A percentile compares a stretch with the other conserved stretches of the same genome.
These are phyloP conservation scores for Clostera curtula DNA, from an alignment of 2,888 invertebrate genomes.

Conservation along the genomic window DNA sequence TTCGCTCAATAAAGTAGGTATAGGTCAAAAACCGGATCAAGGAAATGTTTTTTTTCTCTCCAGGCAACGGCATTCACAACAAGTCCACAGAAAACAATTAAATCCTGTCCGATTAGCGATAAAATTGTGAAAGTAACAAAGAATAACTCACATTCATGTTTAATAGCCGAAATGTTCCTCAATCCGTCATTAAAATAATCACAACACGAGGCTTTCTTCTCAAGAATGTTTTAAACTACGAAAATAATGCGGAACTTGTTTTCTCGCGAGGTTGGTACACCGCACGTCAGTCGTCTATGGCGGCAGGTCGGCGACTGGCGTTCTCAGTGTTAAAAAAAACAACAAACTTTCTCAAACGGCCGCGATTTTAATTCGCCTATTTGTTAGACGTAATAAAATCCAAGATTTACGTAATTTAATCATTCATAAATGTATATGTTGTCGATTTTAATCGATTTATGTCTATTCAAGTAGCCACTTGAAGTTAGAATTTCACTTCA, in stretches of 20 bases:
- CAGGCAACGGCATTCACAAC: slow-evolving; percentile 1
- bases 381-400: slow-evolving; percentile 12
- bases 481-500: too few relatives aligned
- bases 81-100: slow-evolving; percentile 2
- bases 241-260: slow-evolving; percentile 21
- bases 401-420: slow-evolving; percentile 1
- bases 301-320: slow-evolving; percentile 30
- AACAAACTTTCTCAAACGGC: slow-evolving; percentile 41
- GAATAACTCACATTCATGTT: slow-evolving; percentile 22
- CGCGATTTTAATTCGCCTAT: slow-evolving; percentile 26
- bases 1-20: background rate
- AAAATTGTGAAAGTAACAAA: slow-evolving; percentile 11
- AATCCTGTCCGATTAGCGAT: slow-evolving; percentile 9
- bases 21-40: background rate
- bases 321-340: slow-evolving; percentile 18
- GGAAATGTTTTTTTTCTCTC: background rate
- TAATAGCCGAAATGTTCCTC: slow-evolving; percentile 18
- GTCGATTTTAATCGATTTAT: too few relatives aligned
- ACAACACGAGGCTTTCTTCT: slow-evolving; percentile 24
- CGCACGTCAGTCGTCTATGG: slow-evolving; percentile 16
- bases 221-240: slow-evolving; percentile 21
- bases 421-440: background rate
- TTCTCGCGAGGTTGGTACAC: background rate
- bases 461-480: too few relatives aligned
- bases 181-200: slow-evolving; percentile 20